Conservation (phyloP, 2,888 invertebrate species). For the Plebejus melissa region DNA sequence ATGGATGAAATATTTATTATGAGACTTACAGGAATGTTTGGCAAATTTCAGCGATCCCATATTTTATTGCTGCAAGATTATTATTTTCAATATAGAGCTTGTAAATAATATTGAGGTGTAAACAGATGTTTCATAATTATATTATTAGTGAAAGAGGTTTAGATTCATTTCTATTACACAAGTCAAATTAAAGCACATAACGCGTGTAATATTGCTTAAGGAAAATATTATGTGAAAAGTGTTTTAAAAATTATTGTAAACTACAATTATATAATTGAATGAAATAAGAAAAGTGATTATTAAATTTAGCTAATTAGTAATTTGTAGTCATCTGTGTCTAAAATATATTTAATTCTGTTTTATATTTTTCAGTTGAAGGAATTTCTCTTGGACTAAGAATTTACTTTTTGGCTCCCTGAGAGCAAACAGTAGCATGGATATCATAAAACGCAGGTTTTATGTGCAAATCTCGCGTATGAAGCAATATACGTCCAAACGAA, state of each 20-base stretch:
- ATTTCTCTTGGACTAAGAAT: neutral
- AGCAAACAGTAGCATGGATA: slow-evolving; percentile 30
- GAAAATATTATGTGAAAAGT: too few species aligned
- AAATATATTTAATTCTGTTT: neutral
- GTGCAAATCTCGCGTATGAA: slow-evolving; percentile 40
- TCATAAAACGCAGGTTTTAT: slow-evolving; percentile 49
- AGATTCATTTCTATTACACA: too few species aligned
- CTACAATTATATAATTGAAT: neutral
- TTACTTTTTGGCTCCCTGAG: slow-evolving; percentile 3
- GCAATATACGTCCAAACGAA: slow-evolving; percentile 43
- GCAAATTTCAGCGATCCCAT: too few species aligned
- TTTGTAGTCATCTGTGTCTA: slow-evolving; percentile 13
- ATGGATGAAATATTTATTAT: too few species aligned
- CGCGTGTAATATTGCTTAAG: too few species aligned
- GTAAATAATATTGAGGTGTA: too few species aligned
- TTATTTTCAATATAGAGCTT: too few species aligned
- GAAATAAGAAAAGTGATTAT: neutral
- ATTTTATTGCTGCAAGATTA: neutral
- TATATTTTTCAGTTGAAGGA: slow-evolving; percentile 23
- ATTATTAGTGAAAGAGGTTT: too few species aligned
- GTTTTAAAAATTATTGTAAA: neutral
- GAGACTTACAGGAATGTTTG: too few species aligned
- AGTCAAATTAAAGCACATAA: too few species aligned
- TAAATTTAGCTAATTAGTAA: neutral
- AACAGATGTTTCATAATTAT: too few species aligned